Evolutionary conservation across 2,797 vertebrate species (phyloP).

Genomic region (Pelodytes ibericus): DNA sequence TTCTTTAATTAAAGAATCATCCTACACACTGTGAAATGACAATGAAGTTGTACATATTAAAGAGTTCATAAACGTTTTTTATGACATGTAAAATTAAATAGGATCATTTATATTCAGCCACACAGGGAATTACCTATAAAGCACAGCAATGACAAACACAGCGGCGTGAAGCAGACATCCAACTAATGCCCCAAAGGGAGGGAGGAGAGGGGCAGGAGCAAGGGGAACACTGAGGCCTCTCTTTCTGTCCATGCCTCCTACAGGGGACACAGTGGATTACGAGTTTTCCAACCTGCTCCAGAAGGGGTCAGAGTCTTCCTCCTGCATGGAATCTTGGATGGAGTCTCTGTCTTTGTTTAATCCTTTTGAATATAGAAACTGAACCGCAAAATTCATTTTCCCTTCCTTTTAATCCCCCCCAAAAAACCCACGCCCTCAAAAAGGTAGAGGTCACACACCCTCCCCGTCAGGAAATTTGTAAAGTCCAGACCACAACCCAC

Average conservation of each 20-base stretch:
- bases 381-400: slow-evolving; percentile 90
- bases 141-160: slow-evolving; percentile 69
- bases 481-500: neutral
- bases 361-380: slow-evolving; percentile 83
- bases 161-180: slow-evolving; percentile 72
- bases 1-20: no score
- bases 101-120: neutral
- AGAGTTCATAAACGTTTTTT: no score
- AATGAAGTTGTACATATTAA: no score
- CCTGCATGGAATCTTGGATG: slow-evolving; percentile 67
- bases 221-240: slow-evolving; percentile 25
- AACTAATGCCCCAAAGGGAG: slow-evolving; percentile 65
- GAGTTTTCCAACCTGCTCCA: slow-evolving; percentile 90
- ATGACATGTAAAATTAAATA: no score
- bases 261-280: slow-evolving; percentile 43
- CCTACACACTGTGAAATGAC: no score
- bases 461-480: neutral
- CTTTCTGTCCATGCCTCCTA: slow-evolving; percentile 39
- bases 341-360: slow-evolving; percentile 74
- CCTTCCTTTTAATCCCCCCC: neutral
- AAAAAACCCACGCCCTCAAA: slow-evolving; percentile 1
- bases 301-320: slow-evolving; percentile 89
- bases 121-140: slow-evolving; percentile 70
- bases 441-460: neutral
- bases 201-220: slow-evolving; percentile 55